Evolutionary conservation across 2,888 invertebrate genomes (phyloP).

Genomic region (Isoperla grammatica): DNA sequence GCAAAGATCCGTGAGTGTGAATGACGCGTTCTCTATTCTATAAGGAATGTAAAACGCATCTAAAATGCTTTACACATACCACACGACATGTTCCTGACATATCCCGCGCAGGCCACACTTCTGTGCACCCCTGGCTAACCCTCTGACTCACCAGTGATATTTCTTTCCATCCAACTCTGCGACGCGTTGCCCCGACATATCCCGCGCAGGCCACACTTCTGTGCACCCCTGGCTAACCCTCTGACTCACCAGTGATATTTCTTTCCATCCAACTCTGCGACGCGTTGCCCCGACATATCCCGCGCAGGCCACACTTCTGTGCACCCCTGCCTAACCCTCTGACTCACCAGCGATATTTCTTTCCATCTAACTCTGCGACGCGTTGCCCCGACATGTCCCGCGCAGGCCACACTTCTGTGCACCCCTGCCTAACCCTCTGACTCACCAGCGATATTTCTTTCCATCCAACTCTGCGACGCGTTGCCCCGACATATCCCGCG

Average conservation of each 20-base stretch:
- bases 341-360: not conserved
- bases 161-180: not conserved
- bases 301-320: not conserved
- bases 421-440: conserved; percentile 2
- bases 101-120: not conserved
- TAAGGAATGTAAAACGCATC: too few relatives aligned
- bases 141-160: not conserved
- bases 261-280: not conserved
- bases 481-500: not conserved
- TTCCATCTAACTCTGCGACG: not conserved
- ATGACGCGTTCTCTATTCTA: too few relatives aligned
- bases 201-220: not conserved
- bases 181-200: too few relatives aligned
- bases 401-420: not conserved
- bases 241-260: not conserved
- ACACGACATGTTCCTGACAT: too few relatives aligned
- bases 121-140: not conserved
- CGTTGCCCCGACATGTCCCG: not conserved
- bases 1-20: too few relatives aligned
- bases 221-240: conserved; percentile 1
- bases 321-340: conserved; percentile 1
- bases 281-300: not conserved
- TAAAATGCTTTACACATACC: too few relatives aligned
- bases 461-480: too few relatives aligned
- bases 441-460: not conserved